Evolutionary conservation across 35 echinoderm and acorn worm species (phyloP).

Genomic region (Heliocidaris erythrogramma): DNA sequence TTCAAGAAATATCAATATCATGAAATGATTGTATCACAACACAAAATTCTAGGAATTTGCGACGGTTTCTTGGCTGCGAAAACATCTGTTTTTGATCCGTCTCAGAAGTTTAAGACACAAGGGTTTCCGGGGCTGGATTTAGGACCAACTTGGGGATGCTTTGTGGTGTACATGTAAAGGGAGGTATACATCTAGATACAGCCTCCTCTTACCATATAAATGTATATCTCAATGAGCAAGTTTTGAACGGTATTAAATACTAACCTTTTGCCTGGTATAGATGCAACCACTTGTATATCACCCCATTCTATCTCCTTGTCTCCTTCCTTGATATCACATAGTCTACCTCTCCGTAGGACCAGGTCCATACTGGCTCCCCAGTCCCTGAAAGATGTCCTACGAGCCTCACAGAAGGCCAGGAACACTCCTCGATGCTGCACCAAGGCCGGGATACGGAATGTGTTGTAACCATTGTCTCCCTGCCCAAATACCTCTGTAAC

Average conservation of each 20-base stretch:
- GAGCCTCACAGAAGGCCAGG: conserved; percentile 77
- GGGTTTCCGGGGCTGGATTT: no score
- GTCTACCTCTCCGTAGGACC: conserved; percentile 62
- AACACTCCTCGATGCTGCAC: conserved; percentile 64
- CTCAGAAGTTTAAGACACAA: no score
- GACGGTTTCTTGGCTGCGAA: no score
- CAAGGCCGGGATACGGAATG: conserved; percentile 80
- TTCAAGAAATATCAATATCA: no score
- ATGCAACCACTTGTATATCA: conserved; percentile 71
- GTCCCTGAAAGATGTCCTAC: conserved; percentile 62
- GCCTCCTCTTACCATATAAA: no score
- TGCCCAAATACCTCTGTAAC: conserved; percentile 73
- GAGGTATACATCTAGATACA: no score
- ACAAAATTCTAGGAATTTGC: no score
- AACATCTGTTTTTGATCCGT: no score
- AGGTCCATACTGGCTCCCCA: conserved; percentile 83
- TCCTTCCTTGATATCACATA: conserved; percentile 22
- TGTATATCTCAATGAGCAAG: no score
- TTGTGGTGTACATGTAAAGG: no score
- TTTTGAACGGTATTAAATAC: background rate
- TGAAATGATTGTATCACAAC: no score
- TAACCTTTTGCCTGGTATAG: conserved; percentile 63
- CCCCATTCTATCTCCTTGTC: conserved; percentile 64
- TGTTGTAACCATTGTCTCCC: conserved; percentile 75
- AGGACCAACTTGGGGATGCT: no score